A percentile compares a stretch with the other conserved stretches of the same genome.
phyloP scores from a whole-genome alignment of 1,140 invertebrate genomes.

The Scaptomyza montana region DNA sequence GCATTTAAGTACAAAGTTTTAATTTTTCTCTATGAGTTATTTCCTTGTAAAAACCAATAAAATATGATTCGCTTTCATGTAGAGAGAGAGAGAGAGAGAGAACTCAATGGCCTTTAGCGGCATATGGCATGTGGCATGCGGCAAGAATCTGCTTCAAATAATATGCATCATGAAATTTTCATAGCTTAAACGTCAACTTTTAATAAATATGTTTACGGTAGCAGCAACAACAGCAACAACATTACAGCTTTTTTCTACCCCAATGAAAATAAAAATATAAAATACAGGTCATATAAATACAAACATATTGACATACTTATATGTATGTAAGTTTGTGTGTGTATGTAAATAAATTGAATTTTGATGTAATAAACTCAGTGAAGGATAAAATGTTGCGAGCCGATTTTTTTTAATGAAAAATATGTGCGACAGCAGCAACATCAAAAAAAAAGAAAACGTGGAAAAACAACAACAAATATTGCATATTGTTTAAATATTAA shows the following conservation, averaged over 20 bases:
- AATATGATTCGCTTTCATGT: slow-evolving; percentile 54
- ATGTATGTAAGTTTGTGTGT: background rate
- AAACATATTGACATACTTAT: slow-evolving; percentile 1
- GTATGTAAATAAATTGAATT: slow-evolving; percentile 2
- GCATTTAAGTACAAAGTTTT: background rate
- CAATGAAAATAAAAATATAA: background rate
- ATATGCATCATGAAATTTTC: slow-evolving; percentile 58
- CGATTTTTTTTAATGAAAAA: slow-evolving; percentile 1
- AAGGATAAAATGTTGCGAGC: background rate
- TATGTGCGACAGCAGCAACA: background rate
- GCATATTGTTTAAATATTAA: slow-evolving; percentile 1
- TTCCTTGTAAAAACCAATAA: slow-evolving; percentile 51
- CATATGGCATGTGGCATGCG: slow-evolving; percentile 30
- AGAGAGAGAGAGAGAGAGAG: background rate
- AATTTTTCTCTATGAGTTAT: slow-evolving; percentile 13
- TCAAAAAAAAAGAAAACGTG: background rate
- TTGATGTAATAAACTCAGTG: slow-evolving; percentile 1
- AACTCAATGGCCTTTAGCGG: slow-evolving; percentile 32
- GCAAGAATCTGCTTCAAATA: slow-evolving; percentile 55
- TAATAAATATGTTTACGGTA: slow-evolving; percentile 46
- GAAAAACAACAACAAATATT: background rate
- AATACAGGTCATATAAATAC: slow-evolving; percentile 17
- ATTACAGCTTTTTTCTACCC: slow-evolving; percentile 6
- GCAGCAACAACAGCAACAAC: background rate
- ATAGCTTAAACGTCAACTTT: slow-evolving; percentile 67